Percentiles rank a stretch among this genome's conserved stretches.
phyloP scores from a whole-genome alignment of 2,888 invertebrate genomes.

The Xanthia togata region DNA sequence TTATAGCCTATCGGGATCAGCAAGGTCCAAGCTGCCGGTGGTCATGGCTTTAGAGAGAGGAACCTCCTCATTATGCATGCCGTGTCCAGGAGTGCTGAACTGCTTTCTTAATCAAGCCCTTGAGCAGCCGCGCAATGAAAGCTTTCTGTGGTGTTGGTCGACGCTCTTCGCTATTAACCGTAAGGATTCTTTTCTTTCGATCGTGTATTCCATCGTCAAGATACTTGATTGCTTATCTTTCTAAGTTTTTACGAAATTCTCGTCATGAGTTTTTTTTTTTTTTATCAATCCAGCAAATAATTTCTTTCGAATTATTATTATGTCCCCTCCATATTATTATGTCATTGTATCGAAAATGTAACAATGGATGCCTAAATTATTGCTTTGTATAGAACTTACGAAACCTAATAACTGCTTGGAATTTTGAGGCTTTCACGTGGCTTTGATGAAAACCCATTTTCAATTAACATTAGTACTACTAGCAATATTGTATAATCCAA shows the following conservation, averaged over 20 bases:
- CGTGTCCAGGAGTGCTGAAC: too few relatives aligned
- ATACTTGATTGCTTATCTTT: background rate
- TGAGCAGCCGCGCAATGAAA: background rate
- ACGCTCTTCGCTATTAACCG: background rate
- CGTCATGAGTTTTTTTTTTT: background rate
- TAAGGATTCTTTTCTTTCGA: too few relatives aligned
- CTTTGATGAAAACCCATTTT: slow-evolving; percentile 13
- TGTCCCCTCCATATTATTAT: background rate
- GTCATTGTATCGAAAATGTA: background rate
- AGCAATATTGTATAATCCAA: slow-evolving; percentile 4
- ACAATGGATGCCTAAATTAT: background rate
- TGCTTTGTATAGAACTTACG: background rate
- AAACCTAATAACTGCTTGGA: too few relatives aligned
- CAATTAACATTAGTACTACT: background rate
- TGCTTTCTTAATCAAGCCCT: too few relatives aligned
- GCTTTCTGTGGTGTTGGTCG: too few relatives aligned
- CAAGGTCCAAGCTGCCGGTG: background rate
- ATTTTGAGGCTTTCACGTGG: slow-evolving; percentile 6
- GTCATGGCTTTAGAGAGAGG: too few relatives aligned
- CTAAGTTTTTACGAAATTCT: background rate
- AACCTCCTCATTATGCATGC: too few relatives aligned
- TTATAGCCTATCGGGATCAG: too few relatives aligned
- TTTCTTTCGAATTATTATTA: background rate
- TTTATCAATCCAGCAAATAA: background rate
- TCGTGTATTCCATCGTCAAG: too few relatives aligned